Percentiles rank a stretch among this genome's conserved stretches.
These are phyloP conservation scores for Arenaria interpres DNA, from an alignment of 2,113 vertebrate genomes.

Conservation along the genomic window DNA sequence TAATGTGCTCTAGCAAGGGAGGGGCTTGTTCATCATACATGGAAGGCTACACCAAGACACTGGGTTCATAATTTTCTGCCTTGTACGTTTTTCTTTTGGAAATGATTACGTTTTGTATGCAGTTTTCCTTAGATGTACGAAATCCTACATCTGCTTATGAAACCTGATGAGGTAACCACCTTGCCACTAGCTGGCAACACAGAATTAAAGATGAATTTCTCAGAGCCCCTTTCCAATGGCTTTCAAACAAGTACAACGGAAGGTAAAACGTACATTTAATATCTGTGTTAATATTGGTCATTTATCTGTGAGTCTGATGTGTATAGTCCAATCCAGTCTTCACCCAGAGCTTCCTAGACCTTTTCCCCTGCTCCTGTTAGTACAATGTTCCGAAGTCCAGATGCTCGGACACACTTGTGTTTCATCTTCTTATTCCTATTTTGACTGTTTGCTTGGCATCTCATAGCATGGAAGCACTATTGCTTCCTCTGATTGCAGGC, in stretches of 20 bases:
- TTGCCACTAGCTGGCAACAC: background rate
- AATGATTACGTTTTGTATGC: background rate
- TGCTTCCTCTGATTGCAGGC: background rate
- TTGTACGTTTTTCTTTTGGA: background rate
- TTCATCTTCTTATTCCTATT: background rate
- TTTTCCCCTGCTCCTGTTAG: background rate
- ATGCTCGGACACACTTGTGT: background rate
- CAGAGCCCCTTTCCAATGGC: background rate
- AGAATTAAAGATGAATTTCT: background rate
- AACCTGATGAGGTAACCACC: background rate
- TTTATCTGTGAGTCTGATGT: background rate
- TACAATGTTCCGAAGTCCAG: background rate
- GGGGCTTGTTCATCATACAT: background rate
- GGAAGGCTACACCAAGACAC: background rate
- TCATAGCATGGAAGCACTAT: background rate
- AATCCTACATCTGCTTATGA: background rate
- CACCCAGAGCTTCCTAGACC: background rate
- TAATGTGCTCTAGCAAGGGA: background rate
- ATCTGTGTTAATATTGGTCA: background rate
- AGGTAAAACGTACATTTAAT: background rate
- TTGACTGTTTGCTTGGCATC: background rate
- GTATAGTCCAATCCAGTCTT: background rate
- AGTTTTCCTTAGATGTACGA: background rate
- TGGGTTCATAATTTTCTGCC: background rate
- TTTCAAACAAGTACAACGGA: background rate